Conservation (phyloP, 2,113 vertebrate species). For the Thinocorus orbignyianus region DNA sequence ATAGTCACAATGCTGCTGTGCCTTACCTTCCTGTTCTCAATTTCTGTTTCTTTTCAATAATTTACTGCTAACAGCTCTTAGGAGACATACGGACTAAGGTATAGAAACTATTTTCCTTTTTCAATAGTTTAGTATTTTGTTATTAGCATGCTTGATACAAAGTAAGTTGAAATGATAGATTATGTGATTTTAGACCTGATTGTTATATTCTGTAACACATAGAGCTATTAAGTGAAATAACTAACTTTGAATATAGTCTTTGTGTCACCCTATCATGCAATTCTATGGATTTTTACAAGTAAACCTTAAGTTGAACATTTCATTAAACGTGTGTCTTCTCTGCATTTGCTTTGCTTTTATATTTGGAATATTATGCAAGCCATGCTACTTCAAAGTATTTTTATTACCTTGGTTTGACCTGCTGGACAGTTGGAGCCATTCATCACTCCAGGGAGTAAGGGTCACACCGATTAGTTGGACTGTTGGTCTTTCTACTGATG, state of each 20-base stretch:
- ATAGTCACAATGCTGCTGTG: slow-evolving; percentile 19
- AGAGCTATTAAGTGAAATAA: background rate
- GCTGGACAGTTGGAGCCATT: background rate
- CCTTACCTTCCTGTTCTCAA: slow-evolving; percentile 71
- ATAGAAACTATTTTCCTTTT: slow-evolving; percentile 79
- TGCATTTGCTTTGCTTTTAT: background rate
- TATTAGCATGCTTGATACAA: slow-evolving; percentile 32
- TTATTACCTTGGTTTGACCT: background rate
- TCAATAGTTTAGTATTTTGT: slow-evolving; percentile 52
- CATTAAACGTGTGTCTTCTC: background rate
- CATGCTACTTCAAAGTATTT: background rate
- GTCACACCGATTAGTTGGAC: background rate
- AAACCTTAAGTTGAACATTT: background rate
- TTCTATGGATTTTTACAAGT: background rate
- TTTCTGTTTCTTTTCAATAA: slow-evolving; percentile 82
- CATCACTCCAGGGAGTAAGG: background rate
- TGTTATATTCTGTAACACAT: background rate
- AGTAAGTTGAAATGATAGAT: background rate
- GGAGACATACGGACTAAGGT: slow-evolving; percentile 99
- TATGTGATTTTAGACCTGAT: background rate
- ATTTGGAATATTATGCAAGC: background rate
- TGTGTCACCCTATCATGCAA: background rate
- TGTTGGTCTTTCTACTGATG: background rate
- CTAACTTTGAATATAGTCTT: background rate
- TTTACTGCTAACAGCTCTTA: slow-evolving; percentile 97